A percentile compares a stretch with the other conserved stretches of the same genome.
Conservation (phyloP, 2,113 vertebrate species). For the Upupa epops region DNA sequence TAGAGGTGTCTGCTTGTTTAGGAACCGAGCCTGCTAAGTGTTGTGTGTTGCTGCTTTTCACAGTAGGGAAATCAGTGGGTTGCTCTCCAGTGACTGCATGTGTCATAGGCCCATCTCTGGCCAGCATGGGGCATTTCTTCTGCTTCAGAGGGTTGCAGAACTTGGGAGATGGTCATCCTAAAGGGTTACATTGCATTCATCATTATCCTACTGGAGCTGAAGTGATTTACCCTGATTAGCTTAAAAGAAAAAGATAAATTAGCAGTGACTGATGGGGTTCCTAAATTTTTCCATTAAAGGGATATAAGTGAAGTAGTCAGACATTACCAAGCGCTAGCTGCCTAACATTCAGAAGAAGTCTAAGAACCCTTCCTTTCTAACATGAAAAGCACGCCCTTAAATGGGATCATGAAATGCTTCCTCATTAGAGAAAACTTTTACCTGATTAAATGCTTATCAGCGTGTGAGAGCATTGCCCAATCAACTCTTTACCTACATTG, state of each 20-base stretch:
- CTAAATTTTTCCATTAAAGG: not conserved
- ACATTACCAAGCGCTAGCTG: not conserved
- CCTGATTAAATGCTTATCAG: constrained; percentile 21
- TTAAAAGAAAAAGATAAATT: not conserved
- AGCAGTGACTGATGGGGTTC: not conserved
- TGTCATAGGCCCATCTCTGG: not conserved
- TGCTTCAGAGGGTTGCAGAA: not conserved
- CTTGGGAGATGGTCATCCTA: not conserved
- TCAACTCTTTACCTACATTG: not conserved
- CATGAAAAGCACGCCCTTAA: not conserved
- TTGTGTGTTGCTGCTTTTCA: not conserved
- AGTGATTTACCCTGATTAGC: not conserved
- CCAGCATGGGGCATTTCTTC: not conserved
- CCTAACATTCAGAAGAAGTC: not conserved
- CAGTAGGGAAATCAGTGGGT: not conserved
- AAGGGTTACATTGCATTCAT: not conserved
- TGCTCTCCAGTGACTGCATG: not conserved
- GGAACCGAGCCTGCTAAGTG: not conserved
- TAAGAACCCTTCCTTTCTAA: not conserved
- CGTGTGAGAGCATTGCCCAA: not conserved
- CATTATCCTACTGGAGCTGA: not conserved
- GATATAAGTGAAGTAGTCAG: not conserved
- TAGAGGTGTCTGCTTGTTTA: not conserved
- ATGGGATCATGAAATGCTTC: not conserved
- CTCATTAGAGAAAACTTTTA: constrained; percentile 19